Conservation (phyloP, 2,888 invertebrate species). For the Norana najaformis region DNA sequence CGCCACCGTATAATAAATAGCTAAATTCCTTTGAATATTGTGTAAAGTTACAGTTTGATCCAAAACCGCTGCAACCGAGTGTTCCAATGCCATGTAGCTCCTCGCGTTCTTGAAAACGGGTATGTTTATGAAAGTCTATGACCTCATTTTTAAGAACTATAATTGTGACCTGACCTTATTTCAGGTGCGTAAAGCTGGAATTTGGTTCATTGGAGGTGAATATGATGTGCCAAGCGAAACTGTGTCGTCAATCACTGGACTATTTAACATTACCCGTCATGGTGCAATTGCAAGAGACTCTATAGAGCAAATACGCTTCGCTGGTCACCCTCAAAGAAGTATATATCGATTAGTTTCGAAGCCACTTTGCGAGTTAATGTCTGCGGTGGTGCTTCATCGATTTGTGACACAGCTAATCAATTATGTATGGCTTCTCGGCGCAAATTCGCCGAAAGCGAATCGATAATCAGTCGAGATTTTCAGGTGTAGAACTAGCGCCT, state of each 20-base stretch:
- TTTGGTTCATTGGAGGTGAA: conserved; percentile 3
- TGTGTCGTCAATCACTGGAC: not conserved
- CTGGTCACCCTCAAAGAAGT: not conserved
- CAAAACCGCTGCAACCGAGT: too few relatives aligned
- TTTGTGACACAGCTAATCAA: conserved; percentile 13
- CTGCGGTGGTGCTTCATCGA: not conserved
- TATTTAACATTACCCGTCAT: not conserved
- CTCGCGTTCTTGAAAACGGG: not conserved
- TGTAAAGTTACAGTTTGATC: too few relatives aligned
- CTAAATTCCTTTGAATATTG: too few relatives aligned
- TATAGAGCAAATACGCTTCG: not conserved
- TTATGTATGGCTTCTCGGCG: not conserved
- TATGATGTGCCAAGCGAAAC: not conserved
- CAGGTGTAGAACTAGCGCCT: not conserved
- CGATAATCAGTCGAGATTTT: not conserved
- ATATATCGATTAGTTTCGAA: not conserved
- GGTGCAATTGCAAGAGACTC: not conserved
- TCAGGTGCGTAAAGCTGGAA: not conserved
- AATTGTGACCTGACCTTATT: not conserved
- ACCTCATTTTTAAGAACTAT: not conserved
- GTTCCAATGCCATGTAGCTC: too few relatives aligned
- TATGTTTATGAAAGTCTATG: not conserved
- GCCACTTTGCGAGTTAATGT: not conserved
- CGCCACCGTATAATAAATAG: too few relatives aligned
- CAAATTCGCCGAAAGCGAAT: not conserved